These are phyloP conservation scores for Istiophorus platypterus DNA, from an alignment of 2,113 vertebrate genomes.

Conservation along the genomic window DNA sequence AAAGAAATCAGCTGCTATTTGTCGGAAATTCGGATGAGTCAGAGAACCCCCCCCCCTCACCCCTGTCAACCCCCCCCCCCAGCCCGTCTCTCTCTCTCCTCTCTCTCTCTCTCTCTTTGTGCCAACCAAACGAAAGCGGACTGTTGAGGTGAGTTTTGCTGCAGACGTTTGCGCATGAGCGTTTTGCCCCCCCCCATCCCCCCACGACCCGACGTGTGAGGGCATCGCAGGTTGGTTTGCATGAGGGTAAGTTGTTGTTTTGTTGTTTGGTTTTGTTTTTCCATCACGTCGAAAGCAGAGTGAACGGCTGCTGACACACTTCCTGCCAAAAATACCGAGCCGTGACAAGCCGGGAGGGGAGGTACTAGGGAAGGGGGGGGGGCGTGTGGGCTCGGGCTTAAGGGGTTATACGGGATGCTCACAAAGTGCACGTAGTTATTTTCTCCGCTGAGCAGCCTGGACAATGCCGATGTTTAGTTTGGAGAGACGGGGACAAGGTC, in stretches of 20 bases:
- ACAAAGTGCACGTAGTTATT: neutral
- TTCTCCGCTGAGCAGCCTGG: neutral
- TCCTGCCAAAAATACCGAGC: slow-evolving; percentile 20
- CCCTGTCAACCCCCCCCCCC: neutral
- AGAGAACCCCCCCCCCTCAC: neutral
- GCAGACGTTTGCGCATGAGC: slow-evolving; percentile 4
- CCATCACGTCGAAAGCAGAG: too few species aligned
- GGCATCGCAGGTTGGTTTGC: neutral
- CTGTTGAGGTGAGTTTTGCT: slow-evolving; percentile 31
- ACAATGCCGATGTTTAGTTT: slow-evolving; percentile 26
- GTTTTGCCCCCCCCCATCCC: neutral
- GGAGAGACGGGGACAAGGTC: slow-evolving; percentile 49
- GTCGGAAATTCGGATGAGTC: slow-evolving; percentile 53
- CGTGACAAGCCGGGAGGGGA: too few species aligned
- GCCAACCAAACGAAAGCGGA: slow-evolving; percentile 41
- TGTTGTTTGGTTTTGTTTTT: too few species aligned
- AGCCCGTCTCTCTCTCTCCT: too few species aligned
- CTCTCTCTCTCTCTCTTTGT: neutral
- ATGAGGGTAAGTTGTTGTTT: slow-evolving; percentile 71
- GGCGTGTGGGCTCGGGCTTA: too few species aligned
- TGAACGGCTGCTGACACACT: too few species aligned
- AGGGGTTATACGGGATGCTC: neutral
- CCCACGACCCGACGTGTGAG: slow-evolving; percentile 18
- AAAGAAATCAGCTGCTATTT: slow-evolving; percentile 56
- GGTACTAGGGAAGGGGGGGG: neutral